Evolutionary conservation across 1,140 invertebrate species (phyloP).

Genomic region (Drosophila suzukii): DNA sequence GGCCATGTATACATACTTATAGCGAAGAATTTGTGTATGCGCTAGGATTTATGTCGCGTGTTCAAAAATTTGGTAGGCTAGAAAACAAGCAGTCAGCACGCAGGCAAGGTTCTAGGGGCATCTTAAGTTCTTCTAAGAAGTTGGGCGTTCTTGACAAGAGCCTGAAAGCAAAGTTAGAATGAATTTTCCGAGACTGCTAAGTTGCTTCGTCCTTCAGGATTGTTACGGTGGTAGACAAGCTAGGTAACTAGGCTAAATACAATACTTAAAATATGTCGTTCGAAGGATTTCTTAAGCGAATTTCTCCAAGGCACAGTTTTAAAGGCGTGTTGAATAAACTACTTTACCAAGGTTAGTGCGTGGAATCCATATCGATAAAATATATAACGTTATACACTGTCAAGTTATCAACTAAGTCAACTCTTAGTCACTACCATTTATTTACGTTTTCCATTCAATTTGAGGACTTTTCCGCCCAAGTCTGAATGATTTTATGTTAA

Average conservation of each 20-base stretch:
- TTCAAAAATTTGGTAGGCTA: slow-evolving; percentile 61
- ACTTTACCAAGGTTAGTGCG: no score
- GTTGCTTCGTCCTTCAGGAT: slow-evolving; percentile 15
- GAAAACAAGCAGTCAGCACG: slow-evolving; percentile 9
- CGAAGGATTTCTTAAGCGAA: not conserved
- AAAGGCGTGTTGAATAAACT: not conserved
- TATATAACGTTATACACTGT: no score
- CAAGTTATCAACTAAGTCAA: not conserved
- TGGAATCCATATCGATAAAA: no score
- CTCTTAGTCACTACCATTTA: slow-evolving; percentile 16
- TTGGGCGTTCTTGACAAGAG: slow-evolving; percentile 34
- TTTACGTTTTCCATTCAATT: slow-evolving; percentile 7
- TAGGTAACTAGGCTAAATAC: slow-evolving; percentile 27
- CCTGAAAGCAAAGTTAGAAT: slow-evolving; percentile 26
- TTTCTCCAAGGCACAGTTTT: not conserved
- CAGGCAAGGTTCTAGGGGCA: slow-evolving; percentile 35
- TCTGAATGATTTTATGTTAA: slow-evolving; percentile 37
- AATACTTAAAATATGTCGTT: slow-evolving; percentile 17
- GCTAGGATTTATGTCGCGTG: slow-evolving; percentile 68
- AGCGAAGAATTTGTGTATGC: slow-evolving; percentile 28
- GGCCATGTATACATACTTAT: slow-evolving; percentile 45
- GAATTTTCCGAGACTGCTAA: slow-evolving; percentile 17
- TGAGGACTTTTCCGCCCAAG: slow-evolving; percentile 1
- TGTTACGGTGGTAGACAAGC: not conserved
- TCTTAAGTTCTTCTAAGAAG: slow-evolving; percentile 39